Percentiles rank a stretch among this genome's conserved stretches.
phyloP scores from a whole-genome alignment of 2,113 vertebrate species.

The Bostrychus sinensis region DNA sequence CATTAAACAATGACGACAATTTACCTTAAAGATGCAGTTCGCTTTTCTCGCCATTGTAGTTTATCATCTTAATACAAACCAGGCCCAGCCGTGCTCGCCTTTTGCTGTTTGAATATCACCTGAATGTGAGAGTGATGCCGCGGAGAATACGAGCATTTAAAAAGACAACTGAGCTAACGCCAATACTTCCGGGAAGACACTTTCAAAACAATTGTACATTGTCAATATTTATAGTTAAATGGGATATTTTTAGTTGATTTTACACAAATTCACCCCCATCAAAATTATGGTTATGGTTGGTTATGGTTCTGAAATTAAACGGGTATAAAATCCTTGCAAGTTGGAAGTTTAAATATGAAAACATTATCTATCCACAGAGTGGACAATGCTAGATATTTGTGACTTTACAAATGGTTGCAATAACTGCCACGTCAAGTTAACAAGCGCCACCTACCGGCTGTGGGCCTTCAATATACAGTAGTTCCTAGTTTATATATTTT shows the following conservation, averaged over 20 bases:
- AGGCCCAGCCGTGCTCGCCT: slow-evolving; percentile 1
- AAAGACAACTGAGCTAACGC: not conserved
- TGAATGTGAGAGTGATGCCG: slow-evolving; percentile 35
- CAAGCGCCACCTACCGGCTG: slow-evolving; percentile 9
- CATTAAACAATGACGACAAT: not conserved
- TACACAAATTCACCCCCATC: not conserved
- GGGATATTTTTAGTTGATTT: not conserved
- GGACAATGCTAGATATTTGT: not conserved
- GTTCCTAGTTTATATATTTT: too few relatives aligned
- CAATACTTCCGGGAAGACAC: not conserved
- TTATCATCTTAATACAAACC: not conserved
- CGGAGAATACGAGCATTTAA: slow-evolving; percentile 3
- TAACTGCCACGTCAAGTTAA: slow-evolving; percentile 61
- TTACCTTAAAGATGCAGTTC: slow-evolving; percentile 18
- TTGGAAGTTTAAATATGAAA: too few relatives aligned
- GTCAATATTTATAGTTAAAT: not conserved
- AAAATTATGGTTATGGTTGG: too few relatives aligned
- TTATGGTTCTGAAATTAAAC: too few relatives aligned
- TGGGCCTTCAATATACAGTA: too few relatives aligned
- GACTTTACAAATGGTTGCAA: slow-evolving; percentile 22
- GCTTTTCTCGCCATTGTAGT: slow-evolving; percentile 4
- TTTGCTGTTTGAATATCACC: not conserved
- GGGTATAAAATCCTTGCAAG: too few relatives aligned
- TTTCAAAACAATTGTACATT: slow-evolving; percentile 43
- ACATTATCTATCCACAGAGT: too few relatives aligned